phyloP scores from a whole-genome alignment of 2,113 vertebrate genomes.

The Vombatus ursinus region DNA sequence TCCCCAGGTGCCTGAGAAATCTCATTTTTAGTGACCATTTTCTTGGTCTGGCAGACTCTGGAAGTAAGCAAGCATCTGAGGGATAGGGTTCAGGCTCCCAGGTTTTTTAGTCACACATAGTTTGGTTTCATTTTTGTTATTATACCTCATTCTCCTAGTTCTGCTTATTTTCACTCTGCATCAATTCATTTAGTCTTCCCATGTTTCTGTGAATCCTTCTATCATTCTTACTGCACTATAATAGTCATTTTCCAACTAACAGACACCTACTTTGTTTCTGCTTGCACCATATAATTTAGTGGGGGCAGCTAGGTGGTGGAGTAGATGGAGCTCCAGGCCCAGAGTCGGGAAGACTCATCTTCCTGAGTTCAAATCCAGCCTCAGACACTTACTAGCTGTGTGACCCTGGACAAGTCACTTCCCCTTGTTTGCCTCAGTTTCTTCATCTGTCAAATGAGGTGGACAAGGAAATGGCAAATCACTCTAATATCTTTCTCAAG shows the following conservation, averaged over 20 bases:
- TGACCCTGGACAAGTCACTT: too few species aligned
- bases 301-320: too few species aligned
- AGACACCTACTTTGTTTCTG: background rate
- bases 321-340: too few species aligned
- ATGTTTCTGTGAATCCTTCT: background rate
- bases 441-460: too few species aligned
- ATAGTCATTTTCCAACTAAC: background rate
- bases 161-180: background rate
- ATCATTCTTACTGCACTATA: background rate
- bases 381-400: too few species aligned
- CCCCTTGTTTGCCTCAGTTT: too few species aligned
- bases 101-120: background rate
- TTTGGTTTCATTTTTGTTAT: background rate
- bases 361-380: too few species aligned
- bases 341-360: too few species aligned
- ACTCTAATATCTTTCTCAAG: too few species aligned
- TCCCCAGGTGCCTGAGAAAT: background rate
- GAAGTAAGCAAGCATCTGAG: background rate
- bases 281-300: background rate
- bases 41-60: background rate
- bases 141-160: background rate
- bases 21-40: background rate
- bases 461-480: too few species aligned
- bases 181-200: background rate
- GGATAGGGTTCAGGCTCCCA: background rate